Conservation (phyloP, 2,888 invertebrate species). For the Acanthococcus lagerstroemiae region DNA sequence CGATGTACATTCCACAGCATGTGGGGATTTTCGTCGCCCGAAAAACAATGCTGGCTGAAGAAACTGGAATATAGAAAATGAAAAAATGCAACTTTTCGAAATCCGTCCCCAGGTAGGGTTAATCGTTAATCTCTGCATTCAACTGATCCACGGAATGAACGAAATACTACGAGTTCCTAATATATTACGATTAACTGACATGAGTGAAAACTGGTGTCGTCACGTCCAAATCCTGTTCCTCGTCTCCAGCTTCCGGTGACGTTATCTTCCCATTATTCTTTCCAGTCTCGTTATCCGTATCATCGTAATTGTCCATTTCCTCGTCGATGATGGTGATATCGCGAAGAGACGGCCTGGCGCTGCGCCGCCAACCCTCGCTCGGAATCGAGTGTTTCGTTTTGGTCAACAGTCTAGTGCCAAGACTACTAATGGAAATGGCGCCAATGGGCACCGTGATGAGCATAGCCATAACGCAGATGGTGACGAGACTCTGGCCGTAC, state of each 20-base stretch:
- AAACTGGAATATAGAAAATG: too few species aligned
- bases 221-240: slow-evolving; percentile 13
- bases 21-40: too few species aligned
- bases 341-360: slow-evolving; percentile 70
- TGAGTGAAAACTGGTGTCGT: slow-evolving; percentile 20
- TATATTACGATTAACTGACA: slow-evolving; percentile 19
- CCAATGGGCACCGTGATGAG: slow-evolving; percentile 75
- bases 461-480: slow-evolving; percentile 68
- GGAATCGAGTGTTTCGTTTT: slow-evolving; percentile 54
- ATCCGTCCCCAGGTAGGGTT: too few species aligned
- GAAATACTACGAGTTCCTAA: too few species aligned
- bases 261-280: slow-evolving; percentile 17
- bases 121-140: too few species aligned
- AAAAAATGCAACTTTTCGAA: too few species aligned
- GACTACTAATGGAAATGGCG: slow-evolving; percentile 68
- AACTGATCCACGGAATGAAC: too few species aligned
- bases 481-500: slow-evolving; percentile 62
- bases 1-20: too few species aligned
- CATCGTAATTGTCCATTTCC: slow-evolving; percentile 24
- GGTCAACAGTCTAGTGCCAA: slow-evolving; percentile 64
- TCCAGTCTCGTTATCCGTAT: slow-evolving; percentile 2
- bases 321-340: slow-evolving; percentile 60
- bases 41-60: too few species aligned
- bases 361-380: slow-evolving; percentile 61
- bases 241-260: slow-evolving; percentile 5